Evolutionary conservation across 92 coral and sea anemone species (phyloP), one percentile per base, ranked within the genome.

Genomic region (Pocillopora meandrina): DNA sequence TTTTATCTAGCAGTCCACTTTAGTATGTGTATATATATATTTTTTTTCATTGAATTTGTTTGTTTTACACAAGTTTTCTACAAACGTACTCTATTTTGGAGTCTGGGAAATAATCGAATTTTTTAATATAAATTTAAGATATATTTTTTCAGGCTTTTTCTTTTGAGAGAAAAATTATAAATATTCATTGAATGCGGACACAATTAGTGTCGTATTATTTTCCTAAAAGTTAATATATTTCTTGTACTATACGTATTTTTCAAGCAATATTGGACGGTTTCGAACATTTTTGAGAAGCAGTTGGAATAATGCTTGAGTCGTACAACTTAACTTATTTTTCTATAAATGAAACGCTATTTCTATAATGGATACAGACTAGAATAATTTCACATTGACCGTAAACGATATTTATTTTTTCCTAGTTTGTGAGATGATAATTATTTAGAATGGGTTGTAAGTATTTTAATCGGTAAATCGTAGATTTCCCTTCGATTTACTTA

Each of bases 161-260:
- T 71, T 71, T 55, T 56, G 56, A 49, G 62, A 62, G 73, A 72
- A 47, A 26, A 61, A 49, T 72, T 82, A 62, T 61, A 72, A 82
- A 67, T 62, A 74, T 36, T 56, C 16, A 74, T 33, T 19, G 9
- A 47, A 62, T 57, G 26, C 33, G 47, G 31, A 31, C 52, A 42
- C 52, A 83, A 83, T 42, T 18, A 61, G 59, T 62, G 36, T 12
- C 70, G 74, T 80, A 61, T 61, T 83, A 55, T 76, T 82, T 76
- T 65, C 76, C 26, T 56, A 84, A 76, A 66, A 68, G 61, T 56
- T 84, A 84, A 84, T 84, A 84, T 84, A 83, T 83, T 68, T 75
- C 52, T 82, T 83, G 79, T 83, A 76, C 64, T 11, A 63, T 74
- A 76, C 52, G 62, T 83, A 74, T 83, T 76, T 83, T 75, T 57